phyloP scores from a whole-genome alignment of 2,888 invertebrate species.

The Drosophila gaucha region DNA sequence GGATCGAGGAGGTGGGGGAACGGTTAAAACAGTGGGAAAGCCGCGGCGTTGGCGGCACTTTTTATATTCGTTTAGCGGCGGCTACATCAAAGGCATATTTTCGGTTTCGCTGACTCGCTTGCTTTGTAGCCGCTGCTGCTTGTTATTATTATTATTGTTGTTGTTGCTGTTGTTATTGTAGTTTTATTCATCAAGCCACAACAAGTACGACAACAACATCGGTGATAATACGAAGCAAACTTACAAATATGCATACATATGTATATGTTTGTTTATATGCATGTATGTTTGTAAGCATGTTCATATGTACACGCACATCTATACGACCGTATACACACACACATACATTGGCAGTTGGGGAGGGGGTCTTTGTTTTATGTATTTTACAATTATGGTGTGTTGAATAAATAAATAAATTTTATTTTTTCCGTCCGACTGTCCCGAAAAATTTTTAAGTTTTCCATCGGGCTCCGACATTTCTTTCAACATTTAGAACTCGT shows the following conservation, averaged over 20 bases:
- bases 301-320: too few relatives aligned
- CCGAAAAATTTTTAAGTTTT: too few relatives aligned
- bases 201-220: constrained; percentile 39
- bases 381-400: too few relatives aligned
- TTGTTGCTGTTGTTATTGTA: constrained; percentile 35
- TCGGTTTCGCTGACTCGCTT: constrained; percentile 64
- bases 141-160: constrained; percentile 34
- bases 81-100: constrained; percentile 74
- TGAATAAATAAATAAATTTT: too few relatives aligned
- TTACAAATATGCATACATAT: constrained; percentile 1
- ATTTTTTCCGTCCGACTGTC: too few relatives aligned
- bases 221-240: constrained; percentile 46
- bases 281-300: not conserved
- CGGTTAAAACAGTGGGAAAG: constrained; percentile 34
- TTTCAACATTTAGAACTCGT: too few relatives aligned
- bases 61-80: constrained; percentile 73
- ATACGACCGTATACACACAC: not conserved
- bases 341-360: too few relatives aligned
- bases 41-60: constrained; percentile 68
- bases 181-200: constrained; percentile 57
- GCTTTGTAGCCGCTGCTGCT: constrained; percentile 48
- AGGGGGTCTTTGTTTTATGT: too few relatives aligned
- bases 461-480: too few relatives aligned
- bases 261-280: not conserved
- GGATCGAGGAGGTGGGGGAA: not conserved